These are phyloP conservation scores for Paramormyrops kingsleyae DNA, from an alignment of 2,113 vertebrate genomes.

Conservation along the genomic window DNA sequence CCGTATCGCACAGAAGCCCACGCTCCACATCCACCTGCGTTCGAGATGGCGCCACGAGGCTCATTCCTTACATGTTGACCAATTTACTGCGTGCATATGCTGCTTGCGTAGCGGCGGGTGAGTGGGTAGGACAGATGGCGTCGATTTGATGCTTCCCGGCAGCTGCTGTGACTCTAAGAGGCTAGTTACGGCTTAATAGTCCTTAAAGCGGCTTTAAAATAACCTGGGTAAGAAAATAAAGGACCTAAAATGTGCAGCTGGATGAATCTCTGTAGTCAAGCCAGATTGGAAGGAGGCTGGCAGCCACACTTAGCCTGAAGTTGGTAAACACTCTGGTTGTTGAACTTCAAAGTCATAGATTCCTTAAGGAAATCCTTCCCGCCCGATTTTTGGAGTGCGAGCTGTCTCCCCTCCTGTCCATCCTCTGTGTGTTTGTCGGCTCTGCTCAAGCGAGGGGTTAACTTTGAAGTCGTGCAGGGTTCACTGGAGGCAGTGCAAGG, in stretches of 20 bases:
- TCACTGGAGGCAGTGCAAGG: neutral
- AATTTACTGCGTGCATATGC: neutral
- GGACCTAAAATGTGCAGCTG: neutral
- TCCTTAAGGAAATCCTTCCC: slow-evolving; percentile 8
- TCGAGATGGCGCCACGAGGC: neutral
- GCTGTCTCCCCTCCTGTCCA: neutral
- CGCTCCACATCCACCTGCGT: neutral
- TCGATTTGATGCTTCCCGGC: neutral
- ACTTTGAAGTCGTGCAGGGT: slow-evolving; percentile 21
- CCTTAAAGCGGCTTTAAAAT: neutral
- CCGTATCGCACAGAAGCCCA: neutral
- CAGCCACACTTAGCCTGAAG: neutral
- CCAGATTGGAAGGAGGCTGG: neutral
- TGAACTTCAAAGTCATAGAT: slow-evolving; percentile 19
- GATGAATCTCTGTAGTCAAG: slow-evolving; percentile 13
- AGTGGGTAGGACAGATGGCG: neutral
- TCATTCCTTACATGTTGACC: neutral
- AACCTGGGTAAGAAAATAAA: neutral
- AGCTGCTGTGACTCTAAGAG: neutral
- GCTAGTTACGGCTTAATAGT: neutral
- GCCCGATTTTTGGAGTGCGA: neutral
- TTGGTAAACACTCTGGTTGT: slow-evolving; percentile 9
- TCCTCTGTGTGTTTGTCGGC: neutral
- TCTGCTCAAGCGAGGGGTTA: slow-evolving; percentile 28
- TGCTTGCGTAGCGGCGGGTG: neutral